Base-by-base conservation (phyloP, 2,888 invertebrate genomes). In the Listrodromus nycthemerus region DNA sequence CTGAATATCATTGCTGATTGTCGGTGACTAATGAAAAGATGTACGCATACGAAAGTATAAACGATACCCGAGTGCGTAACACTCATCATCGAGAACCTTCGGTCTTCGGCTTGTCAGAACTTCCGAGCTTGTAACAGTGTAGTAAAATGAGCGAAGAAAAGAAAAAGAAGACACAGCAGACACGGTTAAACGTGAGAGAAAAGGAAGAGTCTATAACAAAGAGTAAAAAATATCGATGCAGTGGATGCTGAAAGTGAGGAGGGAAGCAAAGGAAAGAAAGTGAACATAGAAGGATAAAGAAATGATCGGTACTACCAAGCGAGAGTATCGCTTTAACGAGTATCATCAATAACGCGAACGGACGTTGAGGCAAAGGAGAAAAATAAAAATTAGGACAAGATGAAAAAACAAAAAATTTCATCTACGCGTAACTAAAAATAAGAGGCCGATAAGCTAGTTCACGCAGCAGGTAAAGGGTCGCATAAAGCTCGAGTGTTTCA, bases 1-100 rank as follows among this genome's bases (percentile, higher is more conserved):
- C 84, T 89, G 90, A 91, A 91, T 84, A 80, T 89, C 85, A 82
- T 88, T 87, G 81, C 90, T 91, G 91, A 91, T 91, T 91, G 91
- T 89, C 91, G 88, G 85, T 91, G 91, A 91, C 88, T 91, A 87
- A 91, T 91, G 89, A 83, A 86, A 69, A 67, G 69, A 61, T 80
- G 16, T 70, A 27, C 69, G 52, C 30, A 5, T 55, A 21, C 6
- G n/a, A 33, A 74, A 74, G 61, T 48, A 65, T 37, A 52, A 41
- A 27, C 21, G 69, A 73, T 73, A 79, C 65, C 45, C 50, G 24
- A 71, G 63, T 52, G 77, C 63, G 30, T 74, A 19, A 55, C 63
- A 48, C 48, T 58, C 74, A 76, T 76, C 66, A 52, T 3, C 30
- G 41, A 21, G 65, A 61, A 81, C 77, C 78, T 69, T 71, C 63